These are phyloP conservation scores for Acleris literana DNA, from an alignment of 2,888 invertebrate genomes.

Conservation along the genomic window DNA sequence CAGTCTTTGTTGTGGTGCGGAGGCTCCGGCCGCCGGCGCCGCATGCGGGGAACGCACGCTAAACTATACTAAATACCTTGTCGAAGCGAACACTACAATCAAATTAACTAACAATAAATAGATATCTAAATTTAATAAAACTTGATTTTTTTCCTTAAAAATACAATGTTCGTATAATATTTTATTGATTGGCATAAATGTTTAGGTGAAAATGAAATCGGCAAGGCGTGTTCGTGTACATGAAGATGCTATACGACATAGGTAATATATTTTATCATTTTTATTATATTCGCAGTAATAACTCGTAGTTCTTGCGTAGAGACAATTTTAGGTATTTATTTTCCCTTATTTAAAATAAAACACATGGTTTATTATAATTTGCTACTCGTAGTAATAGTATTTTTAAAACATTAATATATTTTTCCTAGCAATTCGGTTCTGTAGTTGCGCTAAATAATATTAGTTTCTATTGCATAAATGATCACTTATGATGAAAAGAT, in stretches of 20 bases:
- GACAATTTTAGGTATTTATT: conserved; percentile 43
- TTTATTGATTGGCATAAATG: conserved; percentile 76
- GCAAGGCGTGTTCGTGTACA: conserved; percentile 82
- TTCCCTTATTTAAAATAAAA: conserved; percentile 37
- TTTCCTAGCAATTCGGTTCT: conserved; percentile 23
- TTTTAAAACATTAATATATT: conserved; percentile 18
- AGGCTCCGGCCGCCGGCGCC: conserved; percentile 27
- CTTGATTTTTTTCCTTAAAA: conserved; percentile 11
- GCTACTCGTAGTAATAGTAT: conserved; percentile 37
- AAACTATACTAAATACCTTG: too few species aligned
- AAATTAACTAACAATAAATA: conserved; percentile 9
- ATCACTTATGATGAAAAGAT: too few species aligned
- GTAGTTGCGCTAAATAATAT: conserved; percentile 22
- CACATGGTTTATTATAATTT: conserved; percentile 44
- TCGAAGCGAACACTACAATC: conserved; percentile 15
- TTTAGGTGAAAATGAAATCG: conserved; percentile 83
- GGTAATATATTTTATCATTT: conserved; percentile 71
- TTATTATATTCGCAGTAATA: conserved; percentile 58
- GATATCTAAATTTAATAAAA: conserved; percentile 24
- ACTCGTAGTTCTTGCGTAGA: conserved; percentile 63
- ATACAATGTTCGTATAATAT: conserved; percentile 43
- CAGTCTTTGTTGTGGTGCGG: conserved; percentile 33
- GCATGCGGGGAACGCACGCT: conserved; percentile 22
- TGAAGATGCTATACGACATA: conserved; percentile 82
- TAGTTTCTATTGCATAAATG: too few species aligned